Percentiles rank a stretch among this genome's conserved stretches.
Conservation (phyloP, 2,113 vertebrate genomes). For the Phainopepla nitens region DNA sequence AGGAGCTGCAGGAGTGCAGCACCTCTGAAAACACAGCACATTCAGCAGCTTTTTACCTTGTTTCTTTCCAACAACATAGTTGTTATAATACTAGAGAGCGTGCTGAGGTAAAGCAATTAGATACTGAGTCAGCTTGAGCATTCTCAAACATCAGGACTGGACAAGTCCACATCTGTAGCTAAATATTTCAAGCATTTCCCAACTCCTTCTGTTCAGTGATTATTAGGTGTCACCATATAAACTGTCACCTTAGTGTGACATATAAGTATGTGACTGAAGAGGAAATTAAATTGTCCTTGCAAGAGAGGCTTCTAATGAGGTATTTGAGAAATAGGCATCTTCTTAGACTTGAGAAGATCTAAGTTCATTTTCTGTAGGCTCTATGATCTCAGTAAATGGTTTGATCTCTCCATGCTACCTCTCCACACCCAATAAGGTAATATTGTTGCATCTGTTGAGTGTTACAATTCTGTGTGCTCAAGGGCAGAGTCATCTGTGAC, state of each 20-base stretch:
- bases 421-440: background rate
- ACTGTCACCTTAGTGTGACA: background rate
- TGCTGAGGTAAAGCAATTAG: background rate
- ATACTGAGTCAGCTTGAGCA: background rate
- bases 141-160: background rate
- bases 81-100: background rate
- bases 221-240: background rate
- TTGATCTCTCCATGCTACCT: background rate
- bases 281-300: background rate
- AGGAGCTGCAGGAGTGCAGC: background rate
- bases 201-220: background rate
- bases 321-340: background rate
- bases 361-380: background rate
- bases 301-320: background rate
- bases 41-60: background rate
- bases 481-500: background rate
- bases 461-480: background rate
- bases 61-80: background rate
- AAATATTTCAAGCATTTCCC: background rate
- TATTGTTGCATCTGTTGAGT: background rate
- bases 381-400: background rate
- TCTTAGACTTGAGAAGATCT: background rate
- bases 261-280: background rate
- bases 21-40: background rate
- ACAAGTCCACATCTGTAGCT: background rate